Conservation (phyloP, 2,888 invertebrate genomes). For the Drosophila neutralis region DNA sequence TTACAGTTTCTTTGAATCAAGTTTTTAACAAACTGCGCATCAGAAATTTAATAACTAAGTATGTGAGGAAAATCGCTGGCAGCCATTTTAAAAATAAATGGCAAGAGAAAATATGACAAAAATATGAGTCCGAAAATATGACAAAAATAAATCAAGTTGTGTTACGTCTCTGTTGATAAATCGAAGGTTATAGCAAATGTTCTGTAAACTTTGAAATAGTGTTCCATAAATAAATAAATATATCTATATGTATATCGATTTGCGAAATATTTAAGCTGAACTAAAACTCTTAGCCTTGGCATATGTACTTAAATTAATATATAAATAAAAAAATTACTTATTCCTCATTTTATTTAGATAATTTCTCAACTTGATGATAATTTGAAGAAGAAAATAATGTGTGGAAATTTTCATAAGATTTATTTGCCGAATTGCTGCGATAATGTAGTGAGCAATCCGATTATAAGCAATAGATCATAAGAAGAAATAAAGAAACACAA, state of each 20-base stretch:
- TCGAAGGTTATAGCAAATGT: neutral
- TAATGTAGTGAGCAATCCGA: neutral
- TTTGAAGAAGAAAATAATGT: too few relatives aligned
- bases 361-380: neutral
- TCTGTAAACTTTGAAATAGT: neutral
- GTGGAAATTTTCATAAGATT: neutral
- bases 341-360: neutral
- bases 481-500: neutral
- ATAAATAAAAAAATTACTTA: neutral
- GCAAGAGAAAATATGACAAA: neutral
- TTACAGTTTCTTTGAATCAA: neutral
- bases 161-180: neutral
- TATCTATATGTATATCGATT: neutral
- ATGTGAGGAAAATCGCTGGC: neutral
- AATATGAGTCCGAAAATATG: neutral
- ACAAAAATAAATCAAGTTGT: neutral
- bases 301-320: neutral
- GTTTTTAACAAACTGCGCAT: slow-evolving; percentile 1
- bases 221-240: neutral
- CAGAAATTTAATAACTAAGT: too few relatives aligned
- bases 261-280: neutral
- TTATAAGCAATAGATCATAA: neutral
- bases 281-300: neutral
- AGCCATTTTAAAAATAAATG: slow-evolving; percentile 2
- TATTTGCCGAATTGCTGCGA: neutral